Evolutionary conservation across 2,888 invertebrate genomes (phyloP), one percentile per base, ranked within the genome.

Genomic region (Eumerus sabulonum): DNA sequence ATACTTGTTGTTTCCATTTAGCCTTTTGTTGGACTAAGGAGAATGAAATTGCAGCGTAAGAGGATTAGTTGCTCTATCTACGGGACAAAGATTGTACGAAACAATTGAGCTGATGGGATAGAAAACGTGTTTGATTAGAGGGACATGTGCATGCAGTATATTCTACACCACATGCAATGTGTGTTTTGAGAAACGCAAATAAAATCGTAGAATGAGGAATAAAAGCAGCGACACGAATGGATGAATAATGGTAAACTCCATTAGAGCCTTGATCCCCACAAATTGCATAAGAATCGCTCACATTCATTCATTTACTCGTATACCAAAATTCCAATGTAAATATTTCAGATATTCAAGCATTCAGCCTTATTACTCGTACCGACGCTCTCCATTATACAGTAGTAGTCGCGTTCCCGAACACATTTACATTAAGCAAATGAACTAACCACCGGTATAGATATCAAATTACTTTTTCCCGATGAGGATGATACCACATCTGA

Each of bases 211-310:
- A 27, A 5, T 11, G 40, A 16, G 7, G n/a, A 35, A 35, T 4
- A 17, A 47, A 40, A 57, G 27, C 2, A 40, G n/a, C 7, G 17
- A 54, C 27, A 4, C 17, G 17, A n/a, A n/a, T n/a, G n/a, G n/a
- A 27, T 27, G 27, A 14, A 16, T n/a, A n/a, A n/a, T 12, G n/a
- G 9, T 16, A 27, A 42, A 42, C 47, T 60, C 59, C 59, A 60
- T 60, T 60, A 59, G 53, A 11, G 16, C n/a, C 35, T 18, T 42
- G 44, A 45, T 45, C 56, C 54, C 53, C 17, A 42, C 27, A 38
- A 48, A 59, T 67, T 67, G 67, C 67, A 67, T 67, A 67, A 67
- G 67, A 59, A 50, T 36, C 27, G 27, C 16, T 67, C 11, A 16
- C 42, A 9, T 40, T 27, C 27, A 27, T 7, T 27, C 27, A 14